phyloP scores from a whole-genome alignment of 92 coral and sea anemone genomes.

The Micromussa lordhowensis region DNA sequence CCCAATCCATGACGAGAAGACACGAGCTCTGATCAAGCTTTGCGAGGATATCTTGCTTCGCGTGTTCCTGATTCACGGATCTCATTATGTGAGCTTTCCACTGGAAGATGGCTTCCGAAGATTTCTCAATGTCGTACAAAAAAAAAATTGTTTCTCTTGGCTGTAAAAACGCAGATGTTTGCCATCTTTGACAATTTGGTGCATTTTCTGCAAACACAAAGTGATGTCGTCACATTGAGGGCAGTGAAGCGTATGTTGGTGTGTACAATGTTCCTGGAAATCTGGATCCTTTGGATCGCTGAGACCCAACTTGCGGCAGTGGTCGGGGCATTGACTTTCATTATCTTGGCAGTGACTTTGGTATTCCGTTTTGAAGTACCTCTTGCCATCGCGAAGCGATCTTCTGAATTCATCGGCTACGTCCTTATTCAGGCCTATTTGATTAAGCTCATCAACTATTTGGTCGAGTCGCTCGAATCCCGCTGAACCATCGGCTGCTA shows the following conservation, averaged over 20 bases:
- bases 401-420: constrained; percentile 33
- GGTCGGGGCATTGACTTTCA: constrained; percentile 35
- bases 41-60: constrained; percentile 70
- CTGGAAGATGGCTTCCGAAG: constrained; percentile 56
- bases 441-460: constrained; percentile 43
- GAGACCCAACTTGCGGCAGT: constrained; percentile 57
- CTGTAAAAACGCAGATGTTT: constrained; percentile 65
- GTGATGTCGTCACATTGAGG: constrained; percentile 65
- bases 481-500: constrained; percentile 37
- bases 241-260: background rate
- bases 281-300: constrained; percentile 61
- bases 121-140: constrained; percentile 72
- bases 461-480: constrained; percentile 19
- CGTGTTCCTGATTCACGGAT: constrained; percentile 76
- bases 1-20: constrained; percentile 83
- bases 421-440: constrained; percentile 27
- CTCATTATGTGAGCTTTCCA: constrained; percentile 90
- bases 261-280: constrained; percentile 48
- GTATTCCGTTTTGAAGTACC: constrained; percentile 38
- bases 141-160: constrained; percentile 73
- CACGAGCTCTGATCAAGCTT: constrained; percentile 65
- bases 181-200: constrained; percentile 49
- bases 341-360: too few relatives aligned
- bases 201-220: constrained; percentile 57
- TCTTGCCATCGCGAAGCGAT: constrained; percentile 50